Conservation (phyloP, 2,888 invertebrate genomes). For the Drosophila dives region DNA sequence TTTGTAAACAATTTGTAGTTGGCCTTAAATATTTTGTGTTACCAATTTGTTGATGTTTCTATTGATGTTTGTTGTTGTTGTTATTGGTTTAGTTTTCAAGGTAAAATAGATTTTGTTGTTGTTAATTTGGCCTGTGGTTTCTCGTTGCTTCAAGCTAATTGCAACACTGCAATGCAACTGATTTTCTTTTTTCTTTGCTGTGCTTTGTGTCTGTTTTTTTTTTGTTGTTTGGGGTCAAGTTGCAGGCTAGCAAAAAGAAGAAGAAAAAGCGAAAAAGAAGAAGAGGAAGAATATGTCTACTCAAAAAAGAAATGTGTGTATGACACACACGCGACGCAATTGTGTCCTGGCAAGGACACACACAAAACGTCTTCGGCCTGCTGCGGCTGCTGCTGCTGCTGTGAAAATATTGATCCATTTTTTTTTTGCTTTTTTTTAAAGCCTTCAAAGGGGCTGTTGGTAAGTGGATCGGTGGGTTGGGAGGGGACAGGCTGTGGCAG, state of each 20-base stretch:
- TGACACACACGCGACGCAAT: constrained; percentile 42
- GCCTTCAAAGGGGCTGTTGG: constrained; percentile 47
- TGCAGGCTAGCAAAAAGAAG: neutral
- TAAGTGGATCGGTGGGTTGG: neutral
- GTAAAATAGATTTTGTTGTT: constrained; percentile 46
- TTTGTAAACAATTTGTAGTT: constrained; percentile 66
- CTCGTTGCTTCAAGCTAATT: neutral
- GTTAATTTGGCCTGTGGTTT: constrained; percentile 24
- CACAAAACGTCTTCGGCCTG: constrained; percentile 67
- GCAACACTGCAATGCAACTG: neutral
- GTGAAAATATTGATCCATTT: constrained; percentile 74
- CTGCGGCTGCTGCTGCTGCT: constrained; percentile 37
- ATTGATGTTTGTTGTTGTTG: constrained; percentile 22
- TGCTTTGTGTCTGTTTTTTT: neutral
- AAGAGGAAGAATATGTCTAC: constrained; percentile 1
- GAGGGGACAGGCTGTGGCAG: neutral
- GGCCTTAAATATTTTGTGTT: constrained; percentile 39
- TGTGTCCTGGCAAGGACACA: constrained; percentile 76
- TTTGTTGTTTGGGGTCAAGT: constrained; percentile 5
- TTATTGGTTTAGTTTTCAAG: constrained; percentile 46
- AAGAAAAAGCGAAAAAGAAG: neutral
- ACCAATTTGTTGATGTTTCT: constrained; percentile 44
- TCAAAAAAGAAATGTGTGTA: constrained; percentile 18
- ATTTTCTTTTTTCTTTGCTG: constrained; percentile 3
- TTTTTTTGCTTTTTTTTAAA: constrained; percentile 25